These are phyloP conservation scores for Amphiprion clarkii DNA, from an alignment of 2,797 vertebrate species.

Conservation along the genomic window DNA sequence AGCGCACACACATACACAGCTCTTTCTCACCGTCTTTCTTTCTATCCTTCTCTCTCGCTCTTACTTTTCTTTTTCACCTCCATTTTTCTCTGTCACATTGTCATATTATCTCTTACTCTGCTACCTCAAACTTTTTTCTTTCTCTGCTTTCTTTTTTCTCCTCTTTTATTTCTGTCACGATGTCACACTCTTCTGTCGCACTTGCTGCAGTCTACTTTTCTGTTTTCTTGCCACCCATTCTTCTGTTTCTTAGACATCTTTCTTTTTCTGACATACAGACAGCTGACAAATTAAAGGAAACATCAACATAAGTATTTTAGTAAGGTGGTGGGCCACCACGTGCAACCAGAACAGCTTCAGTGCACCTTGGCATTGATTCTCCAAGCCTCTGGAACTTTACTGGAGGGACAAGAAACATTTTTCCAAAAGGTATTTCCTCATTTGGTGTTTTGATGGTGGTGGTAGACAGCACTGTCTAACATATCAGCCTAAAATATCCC, in stretches of 20 bases:
- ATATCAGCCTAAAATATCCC: no score
- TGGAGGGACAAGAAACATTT: no score
- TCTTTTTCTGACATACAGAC: constrained; percentile 53
- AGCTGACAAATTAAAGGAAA: no score
- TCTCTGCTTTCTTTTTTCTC: constrained; percentile 33
- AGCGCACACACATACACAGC: neutral
- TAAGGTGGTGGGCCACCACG: no score
- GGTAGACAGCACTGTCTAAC: no score
- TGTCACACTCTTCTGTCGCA: constrained; percentile 57
- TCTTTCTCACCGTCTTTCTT: constrained; percentile 35
- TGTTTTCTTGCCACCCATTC: constrained; percentile 59
- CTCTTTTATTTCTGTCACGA: constrained; percentile 39
- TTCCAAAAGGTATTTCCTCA: no score
- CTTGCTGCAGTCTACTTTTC: constrained; percentile 49
- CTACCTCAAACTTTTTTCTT: constrained; percentile 44
- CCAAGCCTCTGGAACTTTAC: no score
- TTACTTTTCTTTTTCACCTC: constrained; percentile 35
- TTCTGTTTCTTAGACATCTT: constrained; percentile 49
- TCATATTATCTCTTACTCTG: constrained; percentile 58
- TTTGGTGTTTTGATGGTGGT: no score
- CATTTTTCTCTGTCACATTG: constrained; percentile 55
- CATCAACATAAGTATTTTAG: no score
- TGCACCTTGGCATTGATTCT: no score
- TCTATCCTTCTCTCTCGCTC: constrained; percentile 41
- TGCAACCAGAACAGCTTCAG: no score